Conservation (phyloP, 2,888 invertebrate genomes). For the Boloria selene region DNA sequence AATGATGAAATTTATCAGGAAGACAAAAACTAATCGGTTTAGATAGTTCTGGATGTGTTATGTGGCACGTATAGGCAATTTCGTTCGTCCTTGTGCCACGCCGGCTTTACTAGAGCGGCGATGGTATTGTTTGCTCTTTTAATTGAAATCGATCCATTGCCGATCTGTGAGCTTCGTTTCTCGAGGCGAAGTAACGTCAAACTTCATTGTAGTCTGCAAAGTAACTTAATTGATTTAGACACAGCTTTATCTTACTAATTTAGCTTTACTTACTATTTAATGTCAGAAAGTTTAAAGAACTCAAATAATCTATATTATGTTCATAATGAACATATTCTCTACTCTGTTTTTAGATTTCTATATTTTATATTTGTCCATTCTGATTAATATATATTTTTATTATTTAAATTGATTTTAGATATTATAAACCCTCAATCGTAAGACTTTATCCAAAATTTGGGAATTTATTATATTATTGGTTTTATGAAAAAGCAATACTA, state of each 20-base stretch:
- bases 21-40: conserved; percentile 16
- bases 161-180: conserved; percentile 52
- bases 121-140: conserved; percentile 67
- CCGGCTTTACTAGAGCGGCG: conserved; percentile 54
- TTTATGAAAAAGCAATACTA: too few relatives aligned
- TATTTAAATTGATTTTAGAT: too few relatives aligned
- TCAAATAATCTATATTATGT: neutral
- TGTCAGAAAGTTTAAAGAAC: neutral
- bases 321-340: too few relatives aligned
- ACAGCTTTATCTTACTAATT: conserved; percentile 4
- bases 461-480: too few relatives aligned
- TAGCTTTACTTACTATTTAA: too few relatives aligned
- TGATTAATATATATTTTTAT: too few relatives aligned
- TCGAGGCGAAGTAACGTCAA: conserved; percentile 30
- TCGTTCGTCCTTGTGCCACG: conserved; percentile 47
- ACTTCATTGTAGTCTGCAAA: conserved; percentile 21
- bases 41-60: conserved; percentile 33
- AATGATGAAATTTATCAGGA: conserved; percentile 13
- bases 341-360: too few relatives aligned
- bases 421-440: too few relatives aligned
- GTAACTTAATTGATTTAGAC: conserved; percentile 9
- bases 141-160: conserved; percentile 67
- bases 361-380: too few relatives aligned
- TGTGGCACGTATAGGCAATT: conserved; percentile 46
- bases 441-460: too few relatives aligned